These are phyloP conservation scores for Poicephalus meyeri DNA, from an alignment of 2,113 vertebrate genomes.

Conservation along the genomic window DNA sequence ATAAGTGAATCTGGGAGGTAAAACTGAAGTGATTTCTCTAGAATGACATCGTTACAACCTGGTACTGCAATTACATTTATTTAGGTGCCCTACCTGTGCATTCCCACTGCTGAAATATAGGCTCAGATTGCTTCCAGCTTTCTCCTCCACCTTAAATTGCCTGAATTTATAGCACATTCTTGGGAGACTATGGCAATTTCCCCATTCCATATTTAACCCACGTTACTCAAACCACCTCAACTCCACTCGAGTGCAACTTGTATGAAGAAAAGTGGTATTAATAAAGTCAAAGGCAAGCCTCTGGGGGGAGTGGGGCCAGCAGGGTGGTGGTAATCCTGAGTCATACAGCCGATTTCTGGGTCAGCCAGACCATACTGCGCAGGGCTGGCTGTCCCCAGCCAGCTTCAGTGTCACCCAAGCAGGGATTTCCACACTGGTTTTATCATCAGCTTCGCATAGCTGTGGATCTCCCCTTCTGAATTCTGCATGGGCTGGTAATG, in stretches of 20 bases:
- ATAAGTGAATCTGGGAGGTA: not conserved
- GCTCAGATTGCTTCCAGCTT: not conserved
- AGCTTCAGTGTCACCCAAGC: not conserved
- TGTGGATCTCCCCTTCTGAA: not conserved
- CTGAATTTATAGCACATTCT: not conserved
- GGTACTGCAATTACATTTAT: not conserved
- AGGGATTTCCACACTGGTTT: not conserved
- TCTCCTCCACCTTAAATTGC: not conserved
- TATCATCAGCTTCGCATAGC: fast-evolving
- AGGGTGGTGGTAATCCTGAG: not conserved
- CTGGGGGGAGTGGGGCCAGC: not conserved
- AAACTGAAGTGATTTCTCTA: not conserved
- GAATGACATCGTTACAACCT: not conserved
- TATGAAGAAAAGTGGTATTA: not conserved
- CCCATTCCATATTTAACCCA: not conserved
- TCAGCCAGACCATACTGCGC: not conserved
- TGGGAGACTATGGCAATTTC: not conserved
- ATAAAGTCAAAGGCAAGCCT: not conserved
- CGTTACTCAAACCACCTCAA: not conserved
- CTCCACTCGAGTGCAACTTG: not conserved
- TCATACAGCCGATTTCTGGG: not conserved
- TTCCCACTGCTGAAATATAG: not conserved
- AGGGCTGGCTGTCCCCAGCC: not conserved
- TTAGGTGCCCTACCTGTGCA: not conserved
- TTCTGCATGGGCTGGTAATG: not conserved